Percentiles rank a stretch among this genome's conserved stretches.
Conservation (phyloP, 2,797 vertebrate genomes). For the Rhinichthys osculus region DNA sequence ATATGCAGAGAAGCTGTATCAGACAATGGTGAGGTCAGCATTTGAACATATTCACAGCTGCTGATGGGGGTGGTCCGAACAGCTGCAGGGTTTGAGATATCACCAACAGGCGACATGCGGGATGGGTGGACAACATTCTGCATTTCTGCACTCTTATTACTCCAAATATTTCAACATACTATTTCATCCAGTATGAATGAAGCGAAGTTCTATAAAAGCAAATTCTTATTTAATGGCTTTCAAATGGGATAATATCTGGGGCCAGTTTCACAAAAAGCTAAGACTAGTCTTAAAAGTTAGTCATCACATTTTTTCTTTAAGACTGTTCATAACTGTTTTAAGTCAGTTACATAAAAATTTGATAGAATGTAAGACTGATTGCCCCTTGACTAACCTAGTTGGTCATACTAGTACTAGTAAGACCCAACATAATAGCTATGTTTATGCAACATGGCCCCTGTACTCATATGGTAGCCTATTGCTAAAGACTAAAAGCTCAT, state of each 20-base stretch:
- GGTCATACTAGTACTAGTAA: too few relatives aligned
- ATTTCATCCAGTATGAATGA: neutral
- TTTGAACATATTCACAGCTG: slow-evolving; percentile 76
- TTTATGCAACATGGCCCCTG: too few relatives aligned
- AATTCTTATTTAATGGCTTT: neutral
- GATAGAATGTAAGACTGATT: too few relatives aligned
- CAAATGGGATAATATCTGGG: neutral
- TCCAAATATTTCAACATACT: slow-evolving; percentile 1
- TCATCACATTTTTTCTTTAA: too few relatives aligned
- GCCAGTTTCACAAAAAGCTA: too few relatives aligned
- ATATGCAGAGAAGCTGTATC: slow-evolving; percentile 54
- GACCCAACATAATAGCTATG: too few relatives aligned
- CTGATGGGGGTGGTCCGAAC: slow-evolving; percentile 64
- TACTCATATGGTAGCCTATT: neutral
- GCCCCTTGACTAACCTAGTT: too few relatives aligned
- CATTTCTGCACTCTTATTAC: slow-evolving; percentile 52
- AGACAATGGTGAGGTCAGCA: slow-evolving; percentile 69
- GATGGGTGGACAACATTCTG: slow-evolving; percentile 48
- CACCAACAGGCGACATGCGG: slow-evolving; percentile 36
- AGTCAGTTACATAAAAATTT: too few relatives aligned
- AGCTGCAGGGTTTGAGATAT: slow-evolving; percentile 68
- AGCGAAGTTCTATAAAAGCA: neutral
- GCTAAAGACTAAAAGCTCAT: neutral
- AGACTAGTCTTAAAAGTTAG: too few relatives aligned
- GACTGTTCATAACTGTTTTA: too few relatives aligned